Evolutionary conservation across 37 sponge, comb jelly and placozoan genomes (phyloP).

Genomic region (Corticium candelabrum): DNA sequence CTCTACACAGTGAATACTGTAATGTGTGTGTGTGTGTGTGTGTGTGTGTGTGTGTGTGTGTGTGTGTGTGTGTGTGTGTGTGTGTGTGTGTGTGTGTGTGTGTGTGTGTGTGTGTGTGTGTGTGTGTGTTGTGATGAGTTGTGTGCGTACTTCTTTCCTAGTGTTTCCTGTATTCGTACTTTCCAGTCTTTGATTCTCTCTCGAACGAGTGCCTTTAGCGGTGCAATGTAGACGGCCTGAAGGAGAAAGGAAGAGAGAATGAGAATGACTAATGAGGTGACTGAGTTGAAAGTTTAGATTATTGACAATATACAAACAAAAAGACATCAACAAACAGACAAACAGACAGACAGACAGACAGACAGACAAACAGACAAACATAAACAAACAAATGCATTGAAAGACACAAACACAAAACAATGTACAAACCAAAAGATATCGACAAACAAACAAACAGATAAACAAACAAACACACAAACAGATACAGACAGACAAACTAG

Average conservation of each 20-base stretch:
- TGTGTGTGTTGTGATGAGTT: too few relatives aligned
- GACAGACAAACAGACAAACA: too few relatives aligned
- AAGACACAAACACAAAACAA: too few relatives aligned
- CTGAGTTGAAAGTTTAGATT: neutral
- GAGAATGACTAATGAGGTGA: neutral
- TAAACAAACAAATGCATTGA: too few relatives aligned
- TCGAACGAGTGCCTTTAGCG: constrained; percentile 92
- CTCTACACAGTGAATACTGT: too few relatives aligned
- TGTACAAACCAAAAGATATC: too few relatives aligned
- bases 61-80: constrained; percentile 10
- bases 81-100: constrained; percentile 31
- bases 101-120: neutral
- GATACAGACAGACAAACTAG: too few relatives aligned
- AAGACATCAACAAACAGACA: too few relatives aligned
- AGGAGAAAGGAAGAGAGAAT: constrained; percentile 1
- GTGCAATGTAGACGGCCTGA: constrained; percentile 93
- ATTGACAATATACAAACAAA: neutral
- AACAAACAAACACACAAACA: too few relatives aligned
- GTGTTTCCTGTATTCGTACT: constrained; percentile 48
- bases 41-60: constrained; percentile 11
- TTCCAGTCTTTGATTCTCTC: constrained; percentile 94
- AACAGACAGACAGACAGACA: too few relatives aligned
- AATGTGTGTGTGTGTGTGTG: constrained; percentile 32
- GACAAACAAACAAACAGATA: too few relatives aligned
- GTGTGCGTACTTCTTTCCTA: constrained; percentile 73